phyloP scores from a whole-genome alignment of 2,797 vertebrate genomes.

The Pogoniulus pusillus region DNA sequence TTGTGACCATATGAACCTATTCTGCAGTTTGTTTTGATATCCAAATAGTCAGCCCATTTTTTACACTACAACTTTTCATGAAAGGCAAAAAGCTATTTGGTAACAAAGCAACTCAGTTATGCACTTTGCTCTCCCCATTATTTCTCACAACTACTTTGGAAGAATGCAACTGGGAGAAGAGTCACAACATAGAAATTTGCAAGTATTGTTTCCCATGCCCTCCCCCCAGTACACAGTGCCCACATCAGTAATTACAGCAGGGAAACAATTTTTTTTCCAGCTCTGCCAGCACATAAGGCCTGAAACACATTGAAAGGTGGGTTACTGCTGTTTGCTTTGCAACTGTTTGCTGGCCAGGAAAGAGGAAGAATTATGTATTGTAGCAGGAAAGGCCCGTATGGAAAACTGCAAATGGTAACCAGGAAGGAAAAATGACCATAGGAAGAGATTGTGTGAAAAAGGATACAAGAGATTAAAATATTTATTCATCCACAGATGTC shows the following conservation, averaged over 20 bases:
- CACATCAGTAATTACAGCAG: neutral
- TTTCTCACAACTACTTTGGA: neutral
- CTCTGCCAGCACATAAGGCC: neutral
- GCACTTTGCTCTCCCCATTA: neutral
- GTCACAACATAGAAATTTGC: neutral
- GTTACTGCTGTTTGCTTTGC: neutral
- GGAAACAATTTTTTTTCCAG: neutral
- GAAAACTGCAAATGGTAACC: neutral
- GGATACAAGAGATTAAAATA: neutral
- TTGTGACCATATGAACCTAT: neutral
- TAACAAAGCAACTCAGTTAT: neutral
- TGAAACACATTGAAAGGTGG: neutral
- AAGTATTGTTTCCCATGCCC: neutral
- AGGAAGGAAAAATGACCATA: neutral
- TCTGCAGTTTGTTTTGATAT: neutral
- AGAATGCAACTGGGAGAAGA: neutral
- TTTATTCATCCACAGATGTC: neutral
- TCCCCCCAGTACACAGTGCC: neutral
- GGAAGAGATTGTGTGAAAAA: neutral
- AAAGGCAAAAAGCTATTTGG: neutral
- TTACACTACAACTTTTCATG: neutral
- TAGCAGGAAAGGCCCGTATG: neutral
- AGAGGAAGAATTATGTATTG: slow-evolving; percentile 1
- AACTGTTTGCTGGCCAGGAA: neutral
- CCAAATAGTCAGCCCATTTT: neutral